Evolutionary conservation across 30 jellyfish, hydroid and myxozoan species (phyloP).

Genomic region (Mastigias papua): DNA sequence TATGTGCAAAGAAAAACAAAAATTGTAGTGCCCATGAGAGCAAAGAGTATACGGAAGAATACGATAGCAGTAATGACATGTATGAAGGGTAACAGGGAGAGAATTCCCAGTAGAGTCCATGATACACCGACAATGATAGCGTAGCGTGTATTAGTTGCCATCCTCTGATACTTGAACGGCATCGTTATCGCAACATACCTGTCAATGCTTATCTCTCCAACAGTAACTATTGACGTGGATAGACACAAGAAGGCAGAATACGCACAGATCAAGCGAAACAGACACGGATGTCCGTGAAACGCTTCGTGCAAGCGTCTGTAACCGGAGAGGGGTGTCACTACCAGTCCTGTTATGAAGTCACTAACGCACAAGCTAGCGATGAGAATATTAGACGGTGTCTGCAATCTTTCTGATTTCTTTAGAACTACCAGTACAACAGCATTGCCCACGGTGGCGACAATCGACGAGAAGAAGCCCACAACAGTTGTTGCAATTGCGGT

Average conservation of each 20-base stretch:
- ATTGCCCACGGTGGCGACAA: conserved; percentile 59
- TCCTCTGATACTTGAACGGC: conserved; percentile 61
- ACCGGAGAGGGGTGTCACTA: conserved; percentile 52
- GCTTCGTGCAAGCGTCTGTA: conserved; percentile 51
- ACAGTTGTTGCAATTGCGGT: conserved; percentile 52
- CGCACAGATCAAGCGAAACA: conserved; percentile 63
- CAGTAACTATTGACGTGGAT: conserved; percentile 59
- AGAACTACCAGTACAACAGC: conserved; percentile 23
- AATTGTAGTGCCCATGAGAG: conserved; percentile 56
- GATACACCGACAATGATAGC: not conserved
- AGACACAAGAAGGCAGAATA: conserved; percentile 61
- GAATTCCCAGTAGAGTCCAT: conserved; percentile 20
- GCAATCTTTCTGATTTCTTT: conserved; percentile 50
- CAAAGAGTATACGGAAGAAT: conserved; percentile 34
- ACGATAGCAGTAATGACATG: conserved; percentile 19
- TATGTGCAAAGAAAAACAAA: conserved; percentile 31
- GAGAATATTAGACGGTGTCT: conserved; percentile 59
- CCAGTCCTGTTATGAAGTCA: conserved; percentile 49
- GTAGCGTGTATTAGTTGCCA: conserved; percentile 27
- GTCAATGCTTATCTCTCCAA: conserved; percentile 66
- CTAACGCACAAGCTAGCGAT: conserved; percentile 56
- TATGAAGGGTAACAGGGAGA: conserved; percentile 53
- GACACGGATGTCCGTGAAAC: conserved; percentile 32
- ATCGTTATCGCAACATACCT: conserved; percentile 41
- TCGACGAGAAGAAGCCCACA: conserved; percentile 36